Evolutionary conservation across 2,113 vertebrate species (phyloP), one percentile per base, ranked within the genome.

Genomic region (Arenaria interpres): DNA sequence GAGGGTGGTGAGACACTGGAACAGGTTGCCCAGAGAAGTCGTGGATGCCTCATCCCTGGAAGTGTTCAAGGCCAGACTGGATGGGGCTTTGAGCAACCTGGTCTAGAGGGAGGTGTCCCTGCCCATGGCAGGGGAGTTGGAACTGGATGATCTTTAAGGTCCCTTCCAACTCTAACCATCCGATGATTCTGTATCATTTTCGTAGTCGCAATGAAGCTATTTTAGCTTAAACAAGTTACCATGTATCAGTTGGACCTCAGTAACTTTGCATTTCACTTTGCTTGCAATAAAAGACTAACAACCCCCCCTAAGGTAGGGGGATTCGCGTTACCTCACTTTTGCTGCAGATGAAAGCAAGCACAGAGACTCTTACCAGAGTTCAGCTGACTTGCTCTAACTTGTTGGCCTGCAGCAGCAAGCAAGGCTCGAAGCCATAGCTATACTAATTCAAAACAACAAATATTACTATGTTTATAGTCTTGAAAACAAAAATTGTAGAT

Each of bases 311-410:
- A 33, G 18, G 68, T 17, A 16, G 57, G 64, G 60, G 80, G 62
- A 64, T 50, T 68, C 1, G 2, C 53, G 43, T 53, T 56, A 71
- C 84, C 80, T 91, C 77, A 87, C 57, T 73, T 72, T 23, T 79
- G 39, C 77, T 87, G 64, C 51, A 89, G 51, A 96, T 64, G 39
- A 94, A 91, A 94, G 91, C 54, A 50, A 84, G 59, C 64, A 76
- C 73, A 71, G 32, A 81, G 54, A 74, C 76, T 92, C 85, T 46
- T 50, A 89, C 20, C 60, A 86, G 72, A 90, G 75, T 43, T 86
- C 90, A 91, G 77, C 64, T 60, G 57, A 89, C 96, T 91, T 96
- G 93, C 78, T 2, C 1, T 32, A 79, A 93, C 96, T 85, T 87
- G 93, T 14, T 78, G 66, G 87, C 66, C 84, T 89, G 82, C 77